Evolutionary conservation across 2,113 vertebrate genomes (phyloP).

Genomic region (Myrmecobius fasciatus): DNA sequence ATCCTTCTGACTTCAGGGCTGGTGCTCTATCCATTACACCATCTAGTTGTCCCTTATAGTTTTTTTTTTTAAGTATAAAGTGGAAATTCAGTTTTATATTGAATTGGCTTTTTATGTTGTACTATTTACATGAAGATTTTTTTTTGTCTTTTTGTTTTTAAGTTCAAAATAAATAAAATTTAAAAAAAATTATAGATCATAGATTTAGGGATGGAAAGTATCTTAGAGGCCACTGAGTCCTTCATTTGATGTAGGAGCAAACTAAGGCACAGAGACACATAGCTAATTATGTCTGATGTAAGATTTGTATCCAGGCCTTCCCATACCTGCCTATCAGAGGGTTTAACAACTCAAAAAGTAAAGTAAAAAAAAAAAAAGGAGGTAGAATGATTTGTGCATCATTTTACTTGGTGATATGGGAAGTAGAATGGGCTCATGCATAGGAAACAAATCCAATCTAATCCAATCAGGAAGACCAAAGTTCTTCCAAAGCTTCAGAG

Average conservation of each 20-base stretch:
- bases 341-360: not conserved
- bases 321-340: not conserved
- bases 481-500: slow-evolving; percentile 56
- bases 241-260: not conserved
- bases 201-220: not conserved
- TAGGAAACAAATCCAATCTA: not conserved
- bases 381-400: not conserved
- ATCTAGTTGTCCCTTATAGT: too few species aligned
- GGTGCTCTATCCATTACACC: too few species aligned
- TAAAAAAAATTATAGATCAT: not conserved
- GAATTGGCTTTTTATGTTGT: too few species aligned
- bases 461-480: not conserved
- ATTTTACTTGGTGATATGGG: not conserved
- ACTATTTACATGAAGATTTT: too few species aligned
- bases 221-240: not conserved
- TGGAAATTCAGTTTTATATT: too few species aligned
- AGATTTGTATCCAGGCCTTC: not conserved
- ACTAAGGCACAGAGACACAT: not conserved
- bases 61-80: too few species aligned
- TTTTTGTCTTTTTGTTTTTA: not conserved
- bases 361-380: not conserved
- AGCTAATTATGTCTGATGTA: not conserved
- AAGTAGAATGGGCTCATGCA: not conserved
- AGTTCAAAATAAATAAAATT: not conserved
- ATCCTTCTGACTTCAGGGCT: too few species aligned